Evolutionary conservation across 2,113 vertebrate species (phyloP), one percentile per base, ranked within the genome.

Genomic region (Onychostoma macrolepis): DNA sequence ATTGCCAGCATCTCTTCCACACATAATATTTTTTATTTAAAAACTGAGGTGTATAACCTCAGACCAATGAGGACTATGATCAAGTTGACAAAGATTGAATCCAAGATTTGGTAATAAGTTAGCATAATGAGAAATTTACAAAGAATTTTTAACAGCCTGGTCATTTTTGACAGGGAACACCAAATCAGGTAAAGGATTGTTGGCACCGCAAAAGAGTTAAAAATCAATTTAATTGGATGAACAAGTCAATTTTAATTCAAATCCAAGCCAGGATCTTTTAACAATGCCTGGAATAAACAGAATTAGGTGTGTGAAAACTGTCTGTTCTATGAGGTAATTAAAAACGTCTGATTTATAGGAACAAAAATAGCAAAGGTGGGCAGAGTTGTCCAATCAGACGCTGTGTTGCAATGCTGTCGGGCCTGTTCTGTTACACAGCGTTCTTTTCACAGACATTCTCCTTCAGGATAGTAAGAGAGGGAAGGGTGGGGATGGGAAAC

Each of bases 351-450:
- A 50, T 50, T 50, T 50, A 50, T 50, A 15, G 13, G 48, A 50
- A 15, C 48, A 50, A 50, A 48, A 50, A 50, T 17, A 50, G 45
- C 45, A 48, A 48, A 48, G 45, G 2, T 9, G 30, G 48, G 82
- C 2, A 77, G 9, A 13, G 8, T 0, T 0, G 1, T n/a, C 58
- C 13, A 50, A n/a, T 33, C 1, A 50, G 79, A 26, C 2, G 2
- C 4, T 0, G 21, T n/a, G 36, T 19, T 80, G 7, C 85, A 89
- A 91, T 88, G 90, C 83, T 28, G 86, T 83, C 21, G 0, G 72
- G 88, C 92, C 83, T 81, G 92, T 91, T 93, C 26, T 69, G 38
- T 19, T 30, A 30, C 4, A 13, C 58, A 2, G 6, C 28, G 43
- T 79, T 33, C 5, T 10, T 80, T 30, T 53, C 6, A 53, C 21